Evolutionary conservation across 1,140 invertebrate species (phyloP).

Genomic region (Cyclina sinensis): DNA sequence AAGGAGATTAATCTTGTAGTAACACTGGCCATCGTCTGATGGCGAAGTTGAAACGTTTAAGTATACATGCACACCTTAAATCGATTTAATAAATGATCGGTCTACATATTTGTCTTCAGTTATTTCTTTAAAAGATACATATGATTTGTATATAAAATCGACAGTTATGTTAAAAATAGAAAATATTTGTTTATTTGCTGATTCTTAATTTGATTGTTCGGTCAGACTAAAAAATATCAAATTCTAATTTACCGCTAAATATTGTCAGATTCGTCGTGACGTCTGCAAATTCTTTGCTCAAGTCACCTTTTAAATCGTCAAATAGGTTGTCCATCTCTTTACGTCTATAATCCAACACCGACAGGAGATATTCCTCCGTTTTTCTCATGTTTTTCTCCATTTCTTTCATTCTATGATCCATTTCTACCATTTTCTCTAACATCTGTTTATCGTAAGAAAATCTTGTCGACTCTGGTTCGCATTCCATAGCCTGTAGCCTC

Average conservation of each 20-base stretch:
- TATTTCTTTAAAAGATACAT: too few relatives aligned
- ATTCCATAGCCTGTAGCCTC: not conserved
- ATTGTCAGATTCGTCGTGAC: not conserved
- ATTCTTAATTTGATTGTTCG: too few relatives aligned
- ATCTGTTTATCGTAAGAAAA: not conserved
- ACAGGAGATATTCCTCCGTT: not conserved
- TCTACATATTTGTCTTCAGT: too few relatives aligned
- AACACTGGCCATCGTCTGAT: too few relatives aligned
- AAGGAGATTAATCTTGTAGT: too few relatives aligned
- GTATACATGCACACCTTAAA: too few relatives aligned
- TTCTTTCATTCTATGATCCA: not conserved
- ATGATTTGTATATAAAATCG: not conserved
- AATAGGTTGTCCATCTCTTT: not conserved
- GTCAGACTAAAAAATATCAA: too few relatives aligned
- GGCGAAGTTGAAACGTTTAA: too few relatives aligned
- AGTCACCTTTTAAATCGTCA: not conserved
- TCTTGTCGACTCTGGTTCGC: not conserved
- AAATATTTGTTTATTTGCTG: not conserved
- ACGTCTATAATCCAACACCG: not conserved
- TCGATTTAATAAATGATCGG: too few relatives aligned
- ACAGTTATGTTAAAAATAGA: not conserved
- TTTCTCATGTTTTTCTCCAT: not conserved
- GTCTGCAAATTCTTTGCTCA: not conserved
- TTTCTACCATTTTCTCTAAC: not conserved
- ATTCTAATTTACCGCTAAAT: not conserved